These are phyloP conservation scores for Hirtodrosophila duncani DNA, from an alignment of 2,888 invertebrate species.

Conservation along the genomic window DNA sequence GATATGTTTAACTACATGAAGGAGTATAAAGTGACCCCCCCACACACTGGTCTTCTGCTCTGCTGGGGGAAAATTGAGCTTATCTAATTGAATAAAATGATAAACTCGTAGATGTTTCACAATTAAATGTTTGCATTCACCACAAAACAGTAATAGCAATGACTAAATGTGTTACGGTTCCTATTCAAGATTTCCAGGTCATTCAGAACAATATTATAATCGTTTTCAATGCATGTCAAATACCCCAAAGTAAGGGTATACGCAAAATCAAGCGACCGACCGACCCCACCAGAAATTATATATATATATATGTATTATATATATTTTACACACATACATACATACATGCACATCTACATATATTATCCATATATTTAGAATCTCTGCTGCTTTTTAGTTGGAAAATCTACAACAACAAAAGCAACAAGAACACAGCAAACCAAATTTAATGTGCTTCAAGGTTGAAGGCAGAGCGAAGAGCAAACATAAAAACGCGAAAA, in stretches of 20 bases:
- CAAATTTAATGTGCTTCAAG: constrained; percentile 68
- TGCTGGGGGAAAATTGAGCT: too few species aligned
- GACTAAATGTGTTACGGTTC: too few species aligned
- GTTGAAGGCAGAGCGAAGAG: constrained; percentile 34
- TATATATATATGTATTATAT: constrained; percentile 1
- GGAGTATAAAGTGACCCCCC: too few species aligned
- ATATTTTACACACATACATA: background rate
- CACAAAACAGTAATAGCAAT: too few species aligned
- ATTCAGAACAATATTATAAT: too few species aligned
- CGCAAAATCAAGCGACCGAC: background rate
- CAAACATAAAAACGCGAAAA: constrained; percentile 7
- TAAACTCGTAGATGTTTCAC: too few species aligned
- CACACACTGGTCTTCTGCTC: too few species aligned
- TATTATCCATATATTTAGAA: constrained; percentile 1
- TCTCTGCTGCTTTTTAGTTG: background rate
- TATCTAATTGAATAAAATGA: too few species aligned
- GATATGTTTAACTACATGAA: too few species aligned
- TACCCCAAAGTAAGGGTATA: background rate
- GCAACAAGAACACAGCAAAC: constrained; percentile 30
- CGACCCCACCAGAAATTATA: constrained; percentile 32
- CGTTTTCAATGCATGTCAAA: too few species aligned
- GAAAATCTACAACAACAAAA: constrained; percentile 13
- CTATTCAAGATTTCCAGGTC: too few species aligned
- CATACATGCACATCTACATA: background rate
- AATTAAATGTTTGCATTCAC: too few species aligned